Base-by-base conservation (phyloP, 1,140 invertebrate species). In the Brachionus calyciflorus region DNA sequence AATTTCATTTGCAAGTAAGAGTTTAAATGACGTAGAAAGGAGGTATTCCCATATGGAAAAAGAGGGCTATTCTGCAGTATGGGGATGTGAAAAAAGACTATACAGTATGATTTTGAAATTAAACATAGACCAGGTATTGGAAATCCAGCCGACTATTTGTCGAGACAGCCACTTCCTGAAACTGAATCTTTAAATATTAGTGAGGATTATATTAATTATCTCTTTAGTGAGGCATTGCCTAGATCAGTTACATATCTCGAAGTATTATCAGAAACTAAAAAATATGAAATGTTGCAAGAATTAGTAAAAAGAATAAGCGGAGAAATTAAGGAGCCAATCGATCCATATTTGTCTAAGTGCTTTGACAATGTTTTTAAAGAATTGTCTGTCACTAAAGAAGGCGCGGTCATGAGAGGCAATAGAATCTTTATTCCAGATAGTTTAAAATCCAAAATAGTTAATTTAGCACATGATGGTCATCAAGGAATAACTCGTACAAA, bases 41-140 rank as follows among this genome's bases (percentile, higher is more conserved):
- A 80, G 79, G 37, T 83, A 82, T 51, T 55, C 80, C 7, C 77
- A 77, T 1, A 81, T 82, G 5, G 81, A 84, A 49, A 80, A 80
- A 69, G 81, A 85, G 78, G 80, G 49, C 3, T 33, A 63, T 3
- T 53, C 75, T 12, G 21, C 48, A 12, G 40, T 77, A 10, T 63
- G 33, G 21, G 53, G n/a, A 2, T 53, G 37, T n/a, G 37, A 63
- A 33, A 60, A 65, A 30, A 57, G 53, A 57, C 28, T 57, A 26
- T 57, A 30, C 24, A 57, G 33, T 57, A 57, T 30, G 53, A 57
- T 57, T 57, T 57, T 30, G 53, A 57, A 30, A 30, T 57, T 57
- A 30, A 28, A 57, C 53, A 57, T 28, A 57, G 53, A 57, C 53
- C 53, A 57, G 28, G 28, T 17, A 30, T 57, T 28, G 53, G 53